phyloP scores from a whole-genome alignment of 2,888 invertebrate genomes.

The Drosophila flavopinicola region DNA sequence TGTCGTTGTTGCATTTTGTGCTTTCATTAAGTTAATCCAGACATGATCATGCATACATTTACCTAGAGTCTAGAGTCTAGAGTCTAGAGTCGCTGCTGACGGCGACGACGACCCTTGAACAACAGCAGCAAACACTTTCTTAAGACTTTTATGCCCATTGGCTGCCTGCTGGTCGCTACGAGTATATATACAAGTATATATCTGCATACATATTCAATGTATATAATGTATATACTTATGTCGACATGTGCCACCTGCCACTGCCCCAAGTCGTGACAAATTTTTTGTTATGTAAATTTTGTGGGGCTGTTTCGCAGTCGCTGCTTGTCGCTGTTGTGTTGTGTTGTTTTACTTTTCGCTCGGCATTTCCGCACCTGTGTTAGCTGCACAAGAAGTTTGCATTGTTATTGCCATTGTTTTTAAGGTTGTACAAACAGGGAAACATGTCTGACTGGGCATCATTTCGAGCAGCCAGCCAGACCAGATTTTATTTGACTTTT shows the following conservation, averaged over 20 bases:
- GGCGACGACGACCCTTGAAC: constrained; percentile 38
- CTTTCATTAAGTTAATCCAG: constrained; percentile 81
- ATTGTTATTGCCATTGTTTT: constrained; percentile 41
- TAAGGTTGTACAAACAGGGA: constrained; percentile 55
- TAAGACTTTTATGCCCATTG: constrained; percentile 57
- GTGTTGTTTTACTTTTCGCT: constrained; percentile 49
- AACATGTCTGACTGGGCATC: constrained; percentile 52
- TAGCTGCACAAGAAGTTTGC: constrained; percentile 51
- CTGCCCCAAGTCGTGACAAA: constrained; percentile 59
- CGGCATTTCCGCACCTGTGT: constrained; percentile 70
- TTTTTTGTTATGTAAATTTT: constrained; percentile 72
- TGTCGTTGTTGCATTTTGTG: constrained; percentile 34
- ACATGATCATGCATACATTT: constrained; percentile 78
- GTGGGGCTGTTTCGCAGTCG: no score
- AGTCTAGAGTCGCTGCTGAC: constrained; percentile 2
- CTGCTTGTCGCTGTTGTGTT: constrained; percentile 39
- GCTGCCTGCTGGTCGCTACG: constrained; percentile 29
- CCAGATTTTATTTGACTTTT: constrained; percentile 61
- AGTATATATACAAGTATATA: not conserved
- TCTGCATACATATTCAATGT: not conserved
- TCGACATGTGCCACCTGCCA: constrained; percentile 51
- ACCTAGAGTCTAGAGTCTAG: constrained; percentile 17
- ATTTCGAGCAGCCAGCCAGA: constrained; percentile 32
- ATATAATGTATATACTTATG: constrained; percentile 37
- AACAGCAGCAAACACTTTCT: constrained; percentile 32